Base-by-base conservation (phyloP, 2,113 vertebrate genomes). In the Mionectes macconnelli region DNA sequence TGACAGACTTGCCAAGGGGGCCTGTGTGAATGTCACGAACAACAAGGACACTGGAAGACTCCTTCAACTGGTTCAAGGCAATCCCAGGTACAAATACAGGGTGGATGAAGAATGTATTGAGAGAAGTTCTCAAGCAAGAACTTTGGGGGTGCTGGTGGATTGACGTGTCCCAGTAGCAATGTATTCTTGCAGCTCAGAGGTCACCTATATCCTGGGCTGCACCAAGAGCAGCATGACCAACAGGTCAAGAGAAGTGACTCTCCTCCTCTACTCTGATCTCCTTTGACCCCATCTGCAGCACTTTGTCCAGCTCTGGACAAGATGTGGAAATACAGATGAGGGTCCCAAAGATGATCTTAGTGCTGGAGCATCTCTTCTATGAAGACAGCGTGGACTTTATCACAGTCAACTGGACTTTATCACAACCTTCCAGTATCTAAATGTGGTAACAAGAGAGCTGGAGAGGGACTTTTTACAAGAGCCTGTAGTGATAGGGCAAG, bases 41-140 rank as follows among this genome's bases (percentile, higher is more conserved):
- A 35, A 8, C 39, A 45, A 39, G 23, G 30, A 22, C 28, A 18
- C 15, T 39, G 33, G 2, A 30, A 56, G 47, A 19, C 17, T n/a
- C 14, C n/a, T 35, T 24, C 31, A 31, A 31, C 15, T 5, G 6
- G n/a, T 14, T 19, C 0, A 0, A 49, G 40, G 9, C 23, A 47
- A 28, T 19, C 28, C 28, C 28, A 47, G 56, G 13, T 18, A 28
- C 28, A 33, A 55, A 74, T 63, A 63, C 8, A 28, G 69, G 18
- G 18, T 40, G 28, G 23, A 7, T n/a, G 28, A 7, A 45, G 23
- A 55, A 15, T 5, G 21, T 33, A 55, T 47, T 39, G 59, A 45
- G 49, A 33, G 49, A 27, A 63, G 40, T 4, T n/a, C 31, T 63
- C n/a, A 4, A 39, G 9, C 28, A 56, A 66, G 18, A 24, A 40